Evolutionary conservation across 2,113 vertebrate genomes (phyloP).

Genomic region (Syngnathus floridae): DNA sequence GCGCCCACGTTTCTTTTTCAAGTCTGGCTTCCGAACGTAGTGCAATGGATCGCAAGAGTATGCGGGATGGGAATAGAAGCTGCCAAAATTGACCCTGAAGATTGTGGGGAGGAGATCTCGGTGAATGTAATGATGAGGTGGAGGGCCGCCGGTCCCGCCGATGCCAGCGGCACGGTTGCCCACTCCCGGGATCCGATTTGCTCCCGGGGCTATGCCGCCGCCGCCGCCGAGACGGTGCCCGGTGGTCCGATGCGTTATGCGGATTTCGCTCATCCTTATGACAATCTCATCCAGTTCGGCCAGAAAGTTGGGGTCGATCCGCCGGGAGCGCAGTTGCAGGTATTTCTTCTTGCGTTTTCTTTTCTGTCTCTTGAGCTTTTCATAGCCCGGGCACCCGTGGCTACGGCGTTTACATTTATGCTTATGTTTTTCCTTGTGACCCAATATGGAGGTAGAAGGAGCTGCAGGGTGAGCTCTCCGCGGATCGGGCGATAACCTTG

Average conservation of each 20-base stretch:
- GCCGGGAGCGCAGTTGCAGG: slow-evolving; percentile 78
- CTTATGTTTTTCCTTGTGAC: slow-evolving; percentile 94
- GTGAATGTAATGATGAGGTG: slow-evolving; percentile 86
- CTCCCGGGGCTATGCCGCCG: slow-evolving; percentile 51
- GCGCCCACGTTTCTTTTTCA: slow-evolving; percentile 91
- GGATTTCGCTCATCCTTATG: slow-evolving; percentile 82
- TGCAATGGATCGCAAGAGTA: slow-evolving; percentile 85
- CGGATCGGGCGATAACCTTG: slow-evolving; percentile 72
- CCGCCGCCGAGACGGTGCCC: slow-evolving; percentile 61
- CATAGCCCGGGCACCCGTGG: slow-evolving; percentile 88
- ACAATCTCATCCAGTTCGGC: slow-evolving; percentile 90
- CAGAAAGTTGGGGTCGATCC: slow-evolving; percentile 91
- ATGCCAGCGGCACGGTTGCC: slow-evolving; percentile 51
- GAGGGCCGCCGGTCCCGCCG: slow-evolving; percentile 67
- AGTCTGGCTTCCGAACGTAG: slow-evolving; percentile 88
- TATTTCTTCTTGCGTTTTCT: slow-evolving; percentile 99
- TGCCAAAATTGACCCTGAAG: slow-evolving; percentile 87
- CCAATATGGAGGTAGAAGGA: slow-evolving; percentile 56
- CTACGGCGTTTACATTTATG: slow-evolving; percentile 93
- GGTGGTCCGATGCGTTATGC: slow-evolving; percentile 89
- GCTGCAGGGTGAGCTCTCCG: slow-evolving; percentile 68
- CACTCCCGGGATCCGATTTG: slow-evolving; percentile 50
- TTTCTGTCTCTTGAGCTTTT: slow-evolving; percentile 95
- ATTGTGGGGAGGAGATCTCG: slow-evolving; percentile 93
- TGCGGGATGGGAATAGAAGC: slow-evolving; percentile 88